Base-by-base conservation (phyloP, 2,888 invertebrate species). In the Vesta saturnalis region DNA sequence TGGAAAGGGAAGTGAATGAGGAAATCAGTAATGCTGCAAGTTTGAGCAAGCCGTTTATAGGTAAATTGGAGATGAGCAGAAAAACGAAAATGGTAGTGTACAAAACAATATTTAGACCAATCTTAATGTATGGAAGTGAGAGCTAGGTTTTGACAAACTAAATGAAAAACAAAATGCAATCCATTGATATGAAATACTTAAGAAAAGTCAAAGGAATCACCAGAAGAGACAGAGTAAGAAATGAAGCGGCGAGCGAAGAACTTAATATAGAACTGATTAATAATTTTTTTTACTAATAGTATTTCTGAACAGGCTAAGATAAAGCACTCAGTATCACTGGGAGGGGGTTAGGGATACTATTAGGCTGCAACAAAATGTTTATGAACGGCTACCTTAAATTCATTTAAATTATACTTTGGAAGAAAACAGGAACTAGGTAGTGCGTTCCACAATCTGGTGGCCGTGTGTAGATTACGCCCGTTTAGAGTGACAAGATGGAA, bases 111-210 rank as follows among this genome's bases (percentile, higher is more conserved):
- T 67, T 54, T 19, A n/a, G n/a, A n/a, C n/a, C n/a, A n/a, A n/a
- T n/a, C n/a, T n/a, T n/a, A n/a, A n/a, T n/a, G n/a, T n/a, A n/a
- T n/a, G n/a, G n/a, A n/a, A n/a, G n/a, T n/a, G n/a, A n/a, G n/a
- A n/a, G n/a, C n/a, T n/a, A n/a, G 66, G 35, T 60, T 18, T 15
- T 70, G 16, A 55, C 58, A 8, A 68, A 60, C 22, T 54, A 19
- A 54, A 39, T 43, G 21, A 66, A 70, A 58, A 72, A 68, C 21
- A 72, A 60, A 70, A 15, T 72, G 12, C 67, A 72, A 60, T 66
- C 72, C 16, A 19, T 60, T 0, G 66, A 72, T 49, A 72, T 70
- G 65, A 63, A 70, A 66, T 72, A 64, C 35, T 46, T 72, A 15
- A 68, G 66, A 56, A 59, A 19, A 65, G 55, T 70, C 5, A 60